Evolutionary conservation across 2,888 invertebrate genomes (phyloP).

Genomic region (Nematopogon swammerdamellus): DNA sequence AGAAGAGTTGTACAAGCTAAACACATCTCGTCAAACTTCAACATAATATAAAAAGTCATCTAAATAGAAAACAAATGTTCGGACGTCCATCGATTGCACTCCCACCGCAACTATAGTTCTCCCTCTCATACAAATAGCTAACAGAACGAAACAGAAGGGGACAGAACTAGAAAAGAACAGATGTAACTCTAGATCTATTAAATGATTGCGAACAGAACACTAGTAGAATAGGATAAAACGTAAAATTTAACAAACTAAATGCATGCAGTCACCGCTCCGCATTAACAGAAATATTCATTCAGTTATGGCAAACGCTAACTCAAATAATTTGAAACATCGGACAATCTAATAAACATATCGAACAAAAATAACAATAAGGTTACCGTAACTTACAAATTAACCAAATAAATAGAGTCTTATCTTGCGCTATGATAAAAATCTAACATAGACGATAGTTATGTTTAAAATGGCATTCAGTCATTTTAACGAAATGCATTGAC

Average conservation of each 20-base stretch:
- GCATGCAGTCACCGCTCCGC: neutral
- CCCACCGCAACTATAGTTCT: too few relatives aligned
- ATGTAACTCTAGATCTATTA: neutral
- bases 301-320: neutral
- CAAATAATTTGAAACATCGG: neutral
- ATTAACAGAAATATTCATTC: neutral
- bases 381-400: constrained; percentile 52
- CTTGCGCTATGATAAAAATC: neutral
- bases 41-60: neutral
- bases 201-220: neutral
- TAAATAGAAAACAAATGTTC: neutral
- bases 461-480: neutral
- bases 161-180: too few relatives aligned
- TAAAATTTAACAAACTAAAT: neutral
- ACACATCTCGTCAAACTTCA: neutral
- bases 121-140: neutral
- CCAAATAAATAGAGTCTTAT: constrained; percentile 42
- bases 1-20: constrained; percentile 15
- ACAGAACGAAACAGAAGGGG: neutral
- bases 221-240: neutral
- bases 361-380: constrained; percentile 54
- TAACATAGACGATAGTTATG: neutral
- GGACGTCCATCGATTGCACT: neutral
- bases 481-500: neutral
- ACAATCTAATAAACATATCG: constrained; percentile 37